Evolutionary conservation across 2,113 vertebrate genomes (phyloP), one percentile per base, ranked within the genome.

Genomic region (Atrichornis clamosus): DNA sequence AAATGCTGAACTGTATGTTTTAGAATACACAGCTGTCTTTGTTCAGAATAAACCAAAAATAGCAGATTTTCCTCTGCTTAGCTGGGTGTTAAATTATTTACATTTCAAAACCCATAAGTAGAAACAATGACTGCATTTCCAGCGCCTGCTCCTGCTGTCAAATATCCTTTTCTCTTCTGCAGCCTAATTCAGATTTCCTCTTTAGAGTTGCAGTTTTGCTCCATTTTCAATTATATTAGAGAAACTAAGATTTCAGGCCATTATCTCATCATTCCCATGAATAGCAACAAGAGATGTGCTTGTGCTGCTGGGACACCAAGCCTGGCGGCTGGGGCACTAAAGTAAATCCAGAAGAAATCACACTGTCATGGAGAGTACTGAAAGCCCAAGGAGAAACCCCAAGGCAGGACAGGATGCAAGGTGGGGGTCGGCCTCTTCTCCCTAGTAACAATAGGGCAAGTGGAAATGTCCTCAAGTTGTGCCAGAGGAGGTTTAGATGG

Each of bases 81-180:
- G 87, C 87, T 87, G 92, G 87, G 89, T 97, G 93, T 95, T 97
- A 97, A 97, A 97, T 93, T 97, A 97, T 98, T 98, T 97, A 97
- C 96, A 97, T 97, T 98, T 98, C 96, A 97, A 96, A 97, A 86
- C 92, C 84, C 80, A 75, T 95, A 95, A 82, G 79, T 89, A 93
- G 88, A 98, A 97, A 96, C 95, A 96, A 96, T 95, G 95, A 86
- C 92, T 96, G 89, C 72, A 91, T 97, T 98, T 96, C 82, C 63
- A 92, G 74, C 93, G 84, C 81, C 87, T 88, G 76, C 87, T 94
- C 87, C 76, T 95, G 88, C 92, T 97, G 96, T 97, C 94, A 96
- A 94, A 97, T 96, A 93, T 37, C 88, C 85, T 96, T 95, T 97
- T 95, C 94, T 96, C 65, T 91, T 96, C 90, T 91, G 74, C 92